These are phyloP conservation scores for Pterostichus madidus DNA, from an alignment of 2,888 invertebrate genomes.

Conservation along the genomic window DNA sequence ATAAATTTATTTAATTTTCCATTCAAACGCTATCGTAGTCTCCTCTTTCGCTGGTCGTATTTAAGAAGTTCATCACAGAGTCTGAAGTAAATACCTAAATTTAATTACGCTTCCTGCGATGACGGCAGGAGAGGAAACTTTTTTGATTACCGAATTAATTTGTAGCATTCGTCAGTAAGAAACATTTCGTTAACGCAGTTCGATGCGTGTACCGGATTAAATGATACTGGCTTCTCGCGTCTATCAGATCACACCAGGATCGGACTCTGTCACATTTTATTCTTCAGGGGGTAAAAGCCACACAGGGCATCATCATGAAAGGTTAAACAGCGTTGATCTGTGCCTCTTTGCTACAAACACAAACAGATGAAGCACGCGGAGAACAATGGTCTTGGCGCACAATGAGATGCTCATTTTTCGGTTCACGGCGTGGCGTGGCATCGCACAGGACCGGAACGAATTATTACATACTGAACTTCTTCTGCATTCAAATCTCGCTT, in stretches of 20 bases:
- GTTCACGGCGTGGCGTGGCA: conserved; percentile 7
- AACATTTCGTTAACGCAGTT: not conserved
- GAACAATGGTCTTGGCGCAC: conserved; percentile 21
- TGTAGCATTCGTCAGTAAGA: conserved; percentile 38
- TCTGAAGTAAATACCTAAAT: conserved; percentile 40
- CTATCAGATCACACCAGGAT: not conserved
- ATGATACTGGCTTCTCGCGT: not conserved
- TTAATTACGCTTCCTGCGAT: conserved; percentile 44
- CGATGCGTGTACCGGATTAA: not conserved
- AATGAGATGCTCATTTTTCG: conserved; percentile 32
- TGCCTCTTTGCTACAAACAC: not conserved
- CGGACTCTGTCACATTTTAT: no score
- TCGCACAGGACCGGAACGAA: not conserved
- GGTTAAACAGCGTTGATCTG: no score
- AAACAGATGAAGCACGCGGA: conserved; percentile 31
- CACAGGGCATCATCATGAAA: no score
- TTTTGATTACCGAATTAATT: conserved; percentile 62
- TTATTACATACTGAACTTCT: no score
- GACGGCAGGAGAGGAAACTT: conserved; percentile 17
- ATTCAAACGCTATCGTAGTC: no score
- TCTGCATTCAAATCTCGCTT: no score
- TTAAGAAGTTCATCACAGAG: no score
- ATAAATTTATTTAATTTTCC: no score
- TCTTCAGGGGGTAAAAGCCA: no score
- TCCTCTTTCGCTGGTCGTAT: no score